Base-by-base conservation (phyloP, 2,888 invertebrate species). In the Pseudolycoriella hygida region DNA sequence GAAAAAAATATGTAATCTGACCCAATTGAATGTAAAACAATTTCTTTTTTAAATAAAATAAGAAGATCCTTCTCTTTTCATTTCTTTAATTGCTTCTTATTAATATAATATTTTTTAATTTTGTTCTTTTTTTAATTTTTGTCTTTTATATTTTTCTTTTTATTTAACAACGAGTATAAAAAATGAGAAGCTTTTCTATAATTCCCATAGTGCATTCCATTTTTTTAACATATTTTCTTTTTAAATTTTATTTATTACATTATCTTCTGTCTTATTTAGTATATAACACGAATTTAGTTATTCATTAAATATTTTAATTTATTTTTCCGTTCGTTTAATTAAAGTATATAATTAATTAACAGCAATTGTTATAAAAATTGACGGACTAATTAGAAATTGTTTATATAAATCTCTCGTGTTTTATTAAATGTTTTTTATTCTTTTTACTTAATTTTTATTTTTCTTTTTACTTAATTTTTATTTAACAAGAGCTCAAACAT, bases 341-440 rank as follows among this genome's bases (percentile, higher is more conserved):
- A 30, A 42, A 42, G 25, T 42, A 17, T 42, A 15, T 30, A 17
- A 17, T 40, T 17, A 17, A 40, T 42, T 31, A 42, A 42, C 42
- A 42, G 42, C 42, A 42, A 42, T 45, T 45, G 37, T 42, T 45
- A 38, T 44, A 44, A 44, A 47, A 47, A 47, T 47, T 47, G 47
- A 47, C 47, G 47, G 47, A 47, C 44, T 47, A 47, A 47, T 47
- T 40, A 47, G 34, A 34, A 34, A 34, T 34, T 34, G n/a, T n/a
- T 34, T 12, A 12, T 14, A 14, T 14, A 34, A 34, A 34, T 12
- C 34, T 34, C 34, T 34, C 15, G 25, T 25, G 25, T 25, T 25
- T 25, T 25, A 25, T 25, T 25, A 25, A 25, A 25, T 25, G 25
- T 25, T 25, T 25, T 25, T n/a, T n/a, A n/a, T n/a, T n/a, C n/a